Conservation (phyloP, 2,888 invertebrate genomes). For the Glyphotaelius pellucidus region DNA sequence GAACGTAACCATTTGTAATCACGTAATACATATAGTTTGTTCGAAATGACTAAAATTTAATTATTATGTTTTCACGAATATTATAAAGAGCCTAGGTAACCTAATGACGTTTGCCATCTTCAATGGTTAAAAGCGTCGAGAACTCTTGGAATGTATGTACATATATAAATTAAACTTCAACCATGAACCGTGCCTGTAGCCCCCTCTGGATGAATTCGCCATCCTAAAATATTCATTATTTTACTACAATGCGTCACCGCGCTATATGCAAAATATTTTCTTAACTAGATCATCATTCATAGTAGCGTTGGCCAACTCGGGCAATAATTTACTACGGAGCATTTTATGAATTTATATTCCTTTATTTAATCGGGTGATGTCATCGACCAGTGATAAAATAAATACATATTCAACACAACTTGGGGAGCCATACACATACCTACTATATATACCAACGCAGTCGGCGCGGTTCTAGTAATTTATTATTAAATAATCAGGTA, state of each 20-base stretch:
- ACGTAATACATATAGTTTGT: too few species aligned
- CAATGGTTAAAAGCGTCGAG: too few species aligned
- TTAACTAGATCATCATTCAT: not conserved
- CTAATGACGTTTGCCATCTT: too few species aligned
- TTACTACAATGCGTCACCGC: not conserved
- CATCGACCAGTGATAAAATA: constrained; percentile 42
- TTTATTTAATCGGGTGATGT: constrained; percentile 48
- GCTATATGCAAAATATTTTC: constrained; percentile 2
- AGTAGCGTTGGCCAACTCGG: not conserved
- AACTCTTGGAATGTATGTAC: too few species aligned
- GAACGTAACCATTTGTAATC: too few species aligned
- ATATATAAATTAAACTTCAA: not conserved
- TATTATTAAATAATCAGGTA: not conserved
- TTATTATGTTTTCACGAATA: too few species aligned
- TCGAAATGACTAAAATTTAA: too few species aligned
- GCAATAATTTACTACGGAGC: constrained; percentile 21
- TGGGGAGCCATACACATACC: not conserved
- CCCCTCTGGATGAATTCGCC: not conserved
- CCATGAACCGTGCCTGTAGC: not conserved
- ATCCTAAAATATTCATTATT: not conserved
- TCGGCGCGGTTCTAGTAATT: not conserved
- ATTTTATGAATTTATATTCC: constrained; percentile 50
- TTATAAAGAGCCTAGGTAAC: too few species aligned
- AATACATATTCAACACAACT: constrained; percentile 2
- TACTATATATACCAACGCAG: not conserved